Evolutionary conservation across 2,888 invertebrate species (phyloP).

Genomic region (Tetheella fluctuosa): DNA sequence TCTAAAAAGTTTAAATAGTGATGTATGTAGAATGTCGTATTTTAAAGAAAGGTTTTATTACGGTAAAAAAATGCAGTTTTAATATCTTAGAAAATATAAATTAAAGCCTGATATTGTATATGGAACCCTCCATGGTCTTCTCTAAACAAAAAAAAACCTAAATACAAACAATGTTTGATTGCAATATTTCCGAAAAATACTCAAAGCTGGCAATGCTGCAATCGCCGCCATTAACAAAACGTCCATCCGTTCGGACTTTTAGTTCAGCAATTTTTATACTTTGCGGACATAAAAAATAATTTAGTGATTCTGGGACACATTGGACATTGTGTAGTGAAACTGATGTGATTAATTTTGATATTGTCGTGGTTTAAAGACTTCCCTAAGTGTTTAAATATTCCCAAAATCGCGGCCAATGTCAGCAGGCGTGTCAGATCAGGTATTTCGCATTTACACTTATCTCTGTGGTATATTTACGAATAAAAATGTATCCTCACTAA

Average conservation of each 20-base stretch:
- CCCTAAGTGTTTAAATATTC: constrained; percentile 78
- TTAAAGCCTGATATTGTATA: too few relatives aligned
- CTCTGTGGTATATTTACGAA: constrained; percentile 52
- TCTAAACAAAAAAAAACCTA: too few relatives aligned
- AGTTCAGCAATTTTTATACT: constrained; percentile 57
- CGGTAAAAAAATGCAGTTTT: too few relatives aligned
- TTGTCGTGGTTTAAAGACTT: constrained; percentile 74
- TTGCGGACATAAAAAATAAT: constrained; percentile 66
- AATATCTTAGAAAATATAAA: too few relatives aligned
- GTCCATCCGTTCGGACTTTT: constrained; percentile 73
- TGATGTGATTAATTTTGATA: constrained; percentile 77
- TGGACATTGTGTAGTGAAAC: constrained; percentile 78
- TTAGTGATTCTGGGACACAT: constrained; percentile 69
- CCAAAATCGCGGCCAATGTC: constrained; percentile 91
- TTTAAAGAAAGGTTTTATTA: too few relatives aligned
- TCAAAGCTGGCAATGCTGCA: constrained; percentile 27
- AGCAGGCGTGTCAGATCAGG: constrained; percentile 96
- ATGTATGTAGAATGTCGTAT: too few relatives aligned
- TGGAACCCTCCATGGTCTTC: too few relatives aligned
- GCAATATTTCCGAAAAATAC: constrained; percentile 30
- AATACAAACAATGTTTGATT: constrained; percentile 16
- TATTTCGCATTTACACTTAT: constrained; percentile 79
- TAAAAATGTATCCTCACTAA: constrained; percentile 33
- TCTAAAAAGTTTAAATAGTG: too few relatives aligned
- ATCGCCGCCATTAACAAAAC: constrained; percentile 71